Base-by-base conservation (phyloP, 2,797 vertebrate species). In the Phoebastria nigripes region DNA sequence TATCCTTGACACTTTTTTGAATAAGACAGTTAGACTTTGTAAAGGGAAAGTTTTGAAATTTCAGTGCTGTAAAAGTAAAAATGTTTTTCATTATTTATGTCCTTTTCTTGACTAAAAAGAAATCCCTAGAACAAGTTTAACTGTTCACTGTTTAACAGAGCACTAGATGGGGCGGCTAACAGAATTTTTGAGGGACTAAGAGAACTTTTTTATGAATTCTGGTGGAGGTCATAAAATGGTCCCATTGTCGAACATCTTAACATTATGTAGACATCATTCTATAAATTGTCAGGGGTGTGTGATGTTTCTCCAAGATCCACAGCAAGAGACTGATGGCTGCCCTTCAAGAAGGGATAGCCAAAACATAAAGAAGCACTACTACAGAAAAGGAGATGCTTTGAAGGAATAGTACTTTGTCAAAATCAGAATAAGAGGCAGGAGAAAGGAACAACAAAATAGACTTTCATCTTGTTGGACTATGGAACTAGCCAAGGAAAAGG, bases 111-210 rank as follows among this genome's bases (percentile, higher is more conserved):
- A 31, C 24, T 69, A 51, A 62, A 90, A 91, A 62, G 4, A 69
- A 80, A 67, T 31, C 19, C 15, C 19, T 42, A 72, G 21, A 65
- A 61, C 6, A 73, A 78, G 16, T 54, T 81, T 39, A 69, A 63
- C 21, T 39, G 21, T 47, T 79, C 12, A 39, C 0, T 11, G 9
- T 69, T 66, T 58, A 49, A 73, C 17, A 70, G 46, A 77, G 12
- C 3, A 35, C 13, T 44, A 52, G 25, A 44, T 49, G 20, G 13
- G 18, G 2, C 19, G 90, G 8, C 11, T 59, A 54, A 41, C 41
- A 71, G 7, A 69, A 62, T 58, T 58, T 55, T 1, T 0, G 1
- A 15, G 25, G 2, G 3, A 1, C 5, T 79, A 61, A 46, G 15
- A 61, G 3, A 71, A 65, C 26, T 35, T 51, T 81, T 41, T n/a